Conservation (phyloP, 2,888 invertebrate genomes). For the Torymus auratus region DNA sequence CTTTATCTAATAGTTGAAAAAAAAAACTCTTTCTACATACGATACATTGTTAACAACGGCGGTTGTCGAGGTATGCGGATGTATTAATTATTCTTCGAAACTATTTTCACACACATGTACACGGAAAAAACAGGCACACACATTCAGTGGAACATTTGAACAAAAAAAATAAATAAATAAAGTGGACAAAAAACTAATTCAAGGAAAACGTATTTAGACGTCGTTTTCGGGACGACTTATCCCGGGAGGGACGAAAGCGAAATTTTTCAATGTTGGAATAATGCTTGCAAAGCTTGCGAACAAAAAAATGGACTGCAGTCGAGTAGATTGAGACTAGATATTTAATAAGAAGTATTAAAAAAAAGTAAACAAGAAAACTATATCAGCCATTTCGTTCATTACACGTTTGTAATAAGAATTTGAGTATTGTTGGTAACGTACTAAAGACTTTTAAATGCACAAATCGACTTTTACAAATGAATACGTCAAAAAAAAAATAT, state of each 20-base stretch:
- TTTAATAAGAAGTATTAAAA: constrained; percentile 47
- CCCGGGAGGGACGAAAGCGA: constrained; percentile 21
- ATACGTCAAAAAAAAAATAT: constrained; percentile 45
- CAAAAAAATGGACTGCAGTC: constrained; percentile 50
- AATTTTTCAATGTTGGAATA: constrained; percentile 57
- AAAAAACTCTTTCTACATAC: constrained; percentile 69
- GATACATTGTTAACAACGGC: constrained; percentile 61
- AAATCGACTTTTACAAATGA: constrained; percentile 55
- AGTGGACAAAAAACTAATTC: neutral
- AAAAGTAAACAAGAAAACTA: constrained; percentile 38
- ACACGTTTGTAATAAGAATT: constrained; percentile 53
- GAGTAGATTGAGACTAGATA: constrained; percentile 54
- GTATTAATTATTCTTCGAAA: constrained; percentile 56
- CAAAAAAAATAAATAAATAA: constrained; percentile 26
- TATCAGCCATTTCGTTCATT: constrained; percentile 45
- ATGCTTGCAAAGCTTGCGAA: constrained; percentile 55
- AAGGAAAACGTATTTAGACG: constrained; percentile 48
- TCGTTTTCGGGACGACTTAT: constrained; percentile 39
- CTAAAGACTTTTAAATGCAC: constrained; percentile 58
- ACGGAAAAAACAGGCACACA: constrained; percentile 45
- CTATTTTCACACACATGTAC: constrained; percentile 57
- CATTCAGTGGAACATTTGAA: constrained; percentile 33
- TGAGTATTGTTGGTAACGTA: constrained; percentile 54
- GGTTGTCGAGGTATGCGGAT: constrained; percentile 55
- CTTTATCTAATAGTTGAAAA: constrained; percentile 70